Evolutionary conservation across 2,113 vertebrate species (phyloP), one percentile per base, ranked within the genome.

Genomic region (Halichoerus grypus): DNA sequence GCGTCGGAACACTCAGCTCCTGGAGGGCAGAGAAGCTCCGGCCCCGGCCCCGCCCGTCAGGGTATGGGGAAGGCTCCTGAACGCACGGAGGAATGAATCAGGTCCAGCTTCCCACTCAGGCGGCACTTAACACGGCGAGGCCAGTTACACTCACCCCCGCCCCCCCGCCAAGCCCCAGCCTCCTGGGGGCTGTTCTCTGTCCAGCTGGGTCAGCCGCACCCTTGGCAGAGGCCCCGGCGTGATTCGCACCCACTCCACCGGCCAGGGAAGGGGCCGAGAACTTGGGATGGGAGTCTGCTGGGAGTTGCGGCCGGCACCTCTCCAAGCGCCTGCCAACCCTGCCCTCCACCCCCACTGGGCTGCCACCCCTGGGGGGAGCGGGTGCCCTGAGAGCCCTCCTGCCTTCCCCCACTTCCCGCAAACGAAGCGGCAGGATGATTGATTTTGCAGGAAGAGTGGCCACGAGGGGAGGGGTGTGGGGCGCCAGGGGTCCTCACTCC

Each of bases 361-460:
- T 8, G 53, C 79, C 89, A 84, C 94, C 95, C 83, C 26, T 36
- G 72, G 0, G 59, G 65, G 77, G 81, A 95, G 81, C 86, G n/a
- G 91, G 91, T 89, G 94, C 97, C 97, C 97, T 76, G 95, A 7
- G 74, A 88, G 94, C 82, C 97, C 98, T 94, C 95, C 96, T 96
- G 96, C 97, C 74, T 33, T 57, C 92, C 96, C 33, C 63, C 95
- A 42, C 89, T 99, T 98, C 94, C 93, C 94, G 97, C 94, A 98
- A 97, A 79, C 67, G 24, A 80, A 80, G 87, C 81, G 94, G 92
- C 94, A 98, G 98, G 97, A 93, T 24, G 0, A 95, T 92, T 88
- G 96, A 91, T 98, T 94, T 98, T 97, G 92, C 59, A 76, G 94
- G 95, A 95, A 98, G 79, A 67, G 61, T 83, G 7, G 93, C 92